Evolutionary conservation across 1,140 invertebrate species (phyloP), one percentile per base, ranked within the genome.

Genomic region (Drosophila persimilis): DNA sequence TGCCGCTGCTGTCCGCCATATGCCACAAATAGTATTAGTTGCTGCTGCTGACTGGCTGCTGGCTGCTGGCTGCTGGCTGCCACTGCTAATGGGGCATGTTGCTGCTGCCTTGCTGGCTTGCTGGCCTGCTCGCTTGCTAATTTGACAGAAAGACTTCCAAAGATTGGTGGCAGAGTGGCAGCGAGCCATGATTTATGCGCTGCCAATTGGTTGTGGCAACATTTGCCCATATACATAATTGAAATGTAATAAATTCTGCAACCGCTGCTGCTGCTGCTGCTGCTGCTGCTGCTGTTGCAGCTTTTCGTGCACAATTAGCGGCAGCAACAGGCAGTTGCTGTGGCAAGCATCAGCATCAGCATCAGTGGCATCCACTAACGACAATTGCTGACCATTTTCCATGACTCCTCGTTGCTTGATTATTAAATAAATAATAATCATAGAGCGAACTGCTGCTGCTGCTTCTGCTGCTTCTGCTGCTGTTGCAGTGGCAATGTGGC

Each of bases 381-480:
- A 77, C 81, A 84, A 83, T 80, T 80, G 78, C 62, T 77, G 81
- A 67, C 77, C 81, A 86, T 74, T 86, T 74, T 77, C 35, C 58
- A 81, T 75, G 62, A 73, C 70, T 73, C 29, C 69, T 51, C 41
- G 53, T 71, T 53, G 20, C 43, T 46, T 60, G 76, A 86, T 86
- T 86, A 86, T 86, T 86, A 86, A 86, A 88, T 88, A 88, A 88
- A 86, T 86, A 88, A 86, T 86, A 39, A 88, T 86, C 83, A 86
- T 86, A 88, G 65, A 58, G 64, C 56, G 51, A 60, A 39, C 44
- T 22, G 57, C 31, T 54, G 62, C 45, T 66, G 57, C 29, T 39
- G n/a, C n/a, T n/a, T n/a, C n/a, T n/a, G n/a, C n/a, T n/a, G 41
- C 20, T 20, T 1, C 20, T 20, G 20, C 20, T 20, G 20, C 20